Evolutionary conservation across 2,797 vertebrate species (phyloP), one percentile per base, ranked within the genome.

Genomic region (Neopelma chrysocephalum): DNA sequence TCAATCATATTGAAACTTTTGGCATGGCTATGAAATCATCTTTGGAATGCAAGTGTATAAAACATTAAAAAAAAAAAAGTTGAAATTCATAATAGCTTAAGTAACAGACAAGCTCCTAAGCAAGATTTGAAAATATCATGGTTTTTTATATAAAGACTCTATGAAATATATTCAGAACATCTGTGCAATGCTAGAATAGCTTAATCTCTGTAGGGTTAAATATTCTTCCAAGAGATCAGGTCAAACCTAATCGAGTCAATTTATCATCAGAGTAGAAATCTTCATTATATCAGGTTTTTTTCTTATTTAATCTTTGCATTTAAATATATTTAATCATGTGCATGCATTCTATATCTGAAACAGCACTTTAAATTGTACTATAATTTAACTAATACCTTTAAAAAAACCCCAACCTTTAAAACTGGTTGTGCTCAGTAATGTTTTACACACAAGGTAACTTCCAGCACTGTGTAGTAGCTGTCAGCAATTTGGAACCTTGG

Each of bases 401-500:
- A 45, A 72, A 51, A 27, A 43, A 1, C 0, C 2, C 3, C 45
- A 54, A 3, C 29, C 12, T 60, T 7, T 32, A 17, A 51, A 86
- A 60, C 15, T 21, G 12, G 5, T 71, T 53, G 10, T 61, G 9
- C 51, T 93, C 9, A 22, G 40, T 92, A 34, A 34, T n/a, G 29
- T 65, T 82, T 90, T 64, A 57, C 38, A 60, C 25, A 22, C 48
- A 80, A 48, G 69, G 32, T 87, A 95, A 34, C 61, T 93, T 96
- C 79, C 42, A 92, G 54, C 82, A 64, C 71, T 79, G 73, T 57
- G 5, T 53, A 72, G 54, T 86, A 70, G 65, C 76, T 82, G 71
- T 87, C 73, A 95, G 79, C 77, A n/a, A 26, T 82, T 83, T 81
- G 69, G 84, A 91, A 85, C 87, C 61, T 93, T 93, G 93, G 57